Base-by-base conservation (phyloP, 1,140 invertebrate genomes). In the Ips nitidus region DNA sequence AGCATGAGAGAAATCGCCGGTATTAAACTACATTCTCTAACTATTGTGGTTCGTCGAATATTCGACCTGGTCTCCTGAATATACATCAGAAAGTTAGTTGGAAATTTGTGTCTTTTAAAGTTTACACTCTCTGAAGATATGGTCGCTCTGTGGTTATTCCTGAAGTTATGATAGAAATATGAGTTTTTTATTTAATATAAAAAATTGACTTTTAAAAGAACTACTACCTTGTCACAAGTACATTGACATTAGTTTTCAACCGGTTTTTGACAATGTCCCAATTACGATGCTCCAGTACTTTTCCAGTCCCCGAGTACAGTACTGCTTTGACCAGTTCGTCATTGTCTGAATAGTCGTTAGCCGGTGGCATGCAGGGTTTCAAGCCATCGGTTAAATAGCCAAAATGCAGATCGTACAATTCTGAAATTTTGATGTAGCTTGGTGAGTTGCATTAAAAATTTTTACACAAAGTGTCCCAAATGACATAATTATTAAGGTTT, bases 21-120 rank as follows among this genome's bases (percentile, higher is more conserved):
- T 53, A 81, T 75, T 38, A 78, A 50, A 74, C 78, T 80, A 56
- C 74, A 79, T 75, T 81, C 80, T 52, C 79, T 64, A 41, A 80
- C 73, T 41, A 75, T 47, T n/a, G 77, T 77, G 3, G 75, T 77
- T 69, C 77, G 73, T 62, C 79, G 63, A 5, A 80, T 61, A 61
- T 80, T 79, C 2, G 79, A 80, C n/a, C 76, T 61, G 7, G 75
- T 78, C 74, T 81, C 80, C 66, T 80, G 79, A n/a, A 80, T 77
- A 62, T 81, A 80, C 6, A 80, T 40, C 38, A 80, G 63, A 65
- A 75, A 80, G 56, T 78, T 70, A 3, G 77, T 70, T 1, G 76
- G 73, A 67, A 74, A 79, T 38, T 60, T 63, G 2, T 52, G 66
- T 52, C 69, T 70, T 71, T 74, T 78, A 52, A 50, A 73, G 70